Percentiles rank a stretch among this genome's conserved stretches.
Evolutionary conservation across 2,797 vertebrate genomes (phyloP).

Genomic region (Antrozous pallidus): DNA sequence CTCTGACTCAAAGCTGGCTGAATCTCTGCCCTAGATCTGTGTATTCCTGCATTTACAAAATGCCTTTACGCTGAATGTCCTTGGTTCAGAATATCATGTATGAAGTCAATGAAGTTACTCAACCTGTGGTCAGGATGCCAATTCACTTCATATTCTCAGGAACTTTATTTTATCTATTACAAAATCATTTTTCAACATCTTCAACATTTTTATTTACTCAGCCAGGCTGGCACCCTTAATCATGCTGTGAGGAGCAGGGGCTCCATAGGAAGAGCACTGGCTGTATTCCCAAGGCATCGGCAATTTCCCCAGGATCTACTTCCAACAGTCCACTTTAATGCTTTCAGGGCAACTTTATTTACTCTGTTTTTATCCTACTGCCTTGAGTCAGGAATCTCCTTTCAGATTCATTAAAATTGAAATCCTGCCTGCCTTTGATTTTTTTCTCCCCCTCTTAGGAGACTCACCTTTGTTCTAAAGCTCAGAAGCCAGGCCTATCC

Average conservation of each 20-base stretch:
- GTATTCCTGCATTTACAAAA: not conserved
- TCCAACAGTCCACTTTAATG: not conserved
- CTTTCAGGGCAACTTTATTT: not conserved
- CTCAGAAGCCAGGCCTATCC: not conserved
- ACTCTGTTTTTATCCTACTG: not conserved
- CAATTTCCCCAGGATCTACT: not conserved
- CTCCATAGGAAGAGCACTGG: not conserved
- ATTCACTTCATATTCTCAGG: not conserved
- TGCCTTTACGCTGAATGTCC: not conserved
- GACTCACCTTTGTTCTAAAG: not conserved
- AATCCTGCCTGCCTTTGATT: not conserved
- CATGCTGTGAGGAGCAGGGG: not conserved
- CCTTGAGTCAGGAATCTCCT: not conserved
- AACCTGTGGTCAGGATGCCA: conserved; percentile 5
- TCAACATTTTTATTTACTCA: not conserved
- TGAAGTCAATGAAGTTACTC: not conserved
- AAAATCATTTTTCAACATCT: not conserved
- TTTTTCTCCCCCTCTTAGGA: not conserved
- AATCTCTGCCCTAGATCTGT: not conserved
- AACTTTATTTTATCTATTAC: not conserved
- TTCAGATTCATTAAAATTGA: not conserved
- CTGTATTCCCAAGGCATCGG: not conserved
- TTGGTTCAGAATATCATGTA: not conserved
- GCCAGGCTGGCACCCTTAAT: not conserved
- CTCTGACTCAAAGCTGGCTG: not conserved